phyloP scores from a whole-genome alignment of 1,140 invertebrate species.

The Limonius californicus region DNA sequence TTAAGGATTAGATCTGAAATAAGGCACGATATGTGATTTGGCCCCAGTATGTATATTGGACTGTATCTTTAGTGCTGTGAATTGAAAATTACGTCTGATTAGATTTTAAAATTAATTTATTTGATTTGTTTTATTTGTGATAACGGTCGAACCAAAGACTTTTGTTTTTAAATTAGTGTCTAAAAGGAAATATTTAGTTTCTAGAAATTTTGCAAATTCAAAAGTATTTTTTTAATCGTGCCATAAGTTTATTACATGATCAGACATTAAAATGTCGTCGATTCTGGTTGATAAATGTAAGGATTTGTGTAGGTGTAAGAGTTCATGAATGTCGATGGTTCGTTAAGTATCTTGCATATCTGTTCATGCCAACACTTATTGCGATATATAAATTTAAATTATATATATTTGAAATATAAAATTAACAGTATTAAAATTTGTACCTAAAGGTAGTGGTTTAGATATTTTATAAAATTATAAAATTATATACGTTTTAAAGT shows the following conservation, averaged over 20 bases:
- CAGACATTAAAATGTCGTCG: conserved; percentile 27
- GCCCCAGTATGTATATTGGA: conserved; percentile 38
- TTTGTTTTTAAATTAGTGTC: conserved; percentile 22
- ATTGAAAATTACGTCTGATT: conserved; percentile 42
- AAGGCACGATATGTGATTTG: conserved; percentile 35
- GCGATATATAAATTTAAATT: conserved; percentile 31
- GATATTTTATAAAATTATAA: conserved; percentile 45
- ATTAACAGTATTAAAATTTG: conserved; percentile 48
- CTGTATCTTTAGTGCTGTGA: conserved; percentile 47
- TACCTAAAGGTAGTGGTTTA: conserved; percentile 47
- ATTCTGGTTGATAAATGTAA: conserved; percentile 1
- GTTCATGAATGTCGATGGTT: conserved; percentile 29
- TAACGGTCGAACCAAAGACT: conserved; percentile 43
- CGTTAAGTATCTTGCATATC: conserved; percentile 26
- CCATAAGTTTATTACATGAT: conserved; percentile 33
- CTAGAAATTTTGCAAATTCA: conserved; percentile 26
- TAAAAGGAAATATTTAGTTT: conserved; percentile 10
- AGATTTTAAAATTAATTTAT: conserved; percentile 36
- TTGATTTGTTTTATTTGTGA: conserved; percentile 33
- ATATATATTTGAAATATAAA: conserved; percentile 36
- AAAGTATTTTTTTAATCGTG: conserved; percentile 42
- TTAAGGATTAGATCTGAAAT: conserved; percentile 16
- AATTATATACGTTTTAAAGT: conserved; percentile 43
- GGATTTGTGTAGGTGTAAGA: conserved; percentile 17
- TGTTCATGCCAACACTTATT: conserved; percentile 37